Percentiles rank a stretch among this genome's conserved stretches.
phyloP scores from a whole-genome alignment of 2,888 invertebrate species.

The Galerucella calmariensis region DNA sequence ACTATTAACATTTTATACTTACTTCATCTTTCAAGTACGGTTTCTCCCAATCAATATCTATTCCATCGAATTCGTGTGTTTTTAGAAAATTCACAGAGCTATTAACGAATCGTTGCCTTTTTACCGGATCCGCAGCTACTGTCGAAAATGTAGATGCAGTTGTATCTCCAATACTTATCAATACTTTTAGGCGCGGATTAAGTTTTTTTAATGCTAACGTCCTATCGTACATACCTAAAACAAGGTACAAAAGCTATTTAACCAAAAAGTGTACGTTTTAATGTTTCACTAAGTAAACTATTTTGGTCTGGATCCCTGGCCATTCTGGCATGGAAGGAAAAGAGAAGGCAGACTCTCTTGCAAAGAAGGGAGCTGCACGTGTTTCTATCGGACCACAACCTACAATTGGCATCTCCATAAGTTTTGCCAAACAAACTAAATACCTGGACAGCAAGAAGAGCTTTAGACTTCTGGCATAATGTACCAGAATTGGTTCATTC shows the following conservation, averaged over 20 bases:
- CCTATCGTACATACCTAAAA: slow-evolving; percentile 31
- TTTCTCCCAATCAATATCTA: slow-evolving; percentile 80
- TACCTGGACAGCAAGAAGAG: too few species aligned
- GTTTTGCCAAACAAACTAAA: too few species aligned
- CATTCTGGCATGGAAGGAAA: too few species aligned
- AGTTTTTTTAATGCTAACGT: slow-evolving; percentile 64
- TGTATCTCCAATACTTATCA: slow-evolving; percentile 75
- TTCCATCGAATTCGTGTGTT: slow-evolving; percentile 74
- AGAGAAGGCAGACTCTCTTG: too few species aligned
- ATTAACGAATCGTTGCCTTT: slow-evolving; percentile 68
- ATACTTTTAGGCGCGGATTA: slow-evolving; percentile 68
- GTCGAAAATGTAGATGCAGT: slow-evolving; percentile 59
- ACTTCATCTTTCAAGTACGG: slow-evolving; percentile 69
- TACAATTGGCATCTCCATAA: too few species aligned
- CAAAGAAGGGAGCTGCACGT: too few species aligned
- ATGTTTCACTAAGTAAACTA: too few species aligned
- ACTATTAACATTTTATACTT: slow-evolving; percentile 51
- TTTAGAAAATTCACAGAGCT: slow-evolving; percentile 67
- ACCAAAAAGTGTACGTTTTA: not conserved
- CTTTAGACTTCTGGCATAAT: too few species aligned
- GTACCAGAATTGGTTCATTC: too few species aligned
- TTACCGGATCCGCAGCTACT: slow-evolving; percentile 63
- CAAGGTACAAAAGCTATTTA: not conserved
- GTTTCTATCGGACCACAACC: too few species aligned
- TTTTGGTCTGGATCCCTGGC: too few species aligned